Evolutionary conservation across 2,113 vertebrate species (phyloP), one percentile per base, ranked within the genome.

Genomic region (Dryoscopus gambensis): DNA sequence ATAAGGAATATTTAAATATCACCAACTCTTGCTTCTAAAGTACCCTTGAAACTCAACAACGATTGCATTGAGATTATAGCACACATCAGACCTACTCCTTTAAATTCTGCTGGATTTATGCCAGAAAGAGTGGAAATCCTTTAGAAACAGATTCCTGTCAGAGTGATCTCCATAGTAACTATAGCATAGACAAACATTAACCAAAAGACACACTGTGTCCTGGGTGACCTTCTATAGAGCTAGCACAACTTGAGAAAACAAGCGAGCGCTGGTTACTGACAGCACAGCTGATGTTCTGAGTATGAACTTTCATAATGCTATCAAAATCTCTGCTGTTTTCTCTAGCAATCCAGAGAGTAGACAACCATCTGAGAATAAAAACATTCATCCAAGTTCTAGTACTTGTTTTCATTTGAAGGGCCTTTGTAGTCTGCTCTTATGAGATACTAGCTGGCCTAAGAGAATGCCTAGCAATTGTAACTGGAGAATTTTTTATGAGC

Each of bases 311-410:
- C n/a, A 18, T 24, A 89, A 71, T 31, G 44, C 37, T 37, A 87
- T 57, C 37, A 76, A 84, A 89, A 76, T 79, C 65, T 84, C 47
- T 31, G 39, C 47, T 89, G 87, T 87, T 93, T 94, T 87, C 49
- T 69, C 57, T 65, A 93, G 87, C 81, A 91, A 95, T 73, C 49
- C 77, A 87, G 69, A 86, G 55, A 30, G n/a, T 7, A 82, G 89
- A 94, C 87, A 94, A 65, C n/a, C 57, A 75, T 55, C 49, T 93
- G 87, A 92, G 95, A 92, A 95, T 3, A 91, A 91, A 96, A 96
- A 92, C 64, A 96, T 55, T 68, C 7, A 75, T 78, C 21, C 20
- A 81, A 74, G 39, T 70, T 84, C 81, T 81, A 83, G 47, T 27
- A 79, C 81, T 79, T 84, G 68, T 82, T 94, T 94, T 82, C 22